Conservation (phyloP, 2,888 invertebrate genomes). For the Nomada lathburiana region DNA sequence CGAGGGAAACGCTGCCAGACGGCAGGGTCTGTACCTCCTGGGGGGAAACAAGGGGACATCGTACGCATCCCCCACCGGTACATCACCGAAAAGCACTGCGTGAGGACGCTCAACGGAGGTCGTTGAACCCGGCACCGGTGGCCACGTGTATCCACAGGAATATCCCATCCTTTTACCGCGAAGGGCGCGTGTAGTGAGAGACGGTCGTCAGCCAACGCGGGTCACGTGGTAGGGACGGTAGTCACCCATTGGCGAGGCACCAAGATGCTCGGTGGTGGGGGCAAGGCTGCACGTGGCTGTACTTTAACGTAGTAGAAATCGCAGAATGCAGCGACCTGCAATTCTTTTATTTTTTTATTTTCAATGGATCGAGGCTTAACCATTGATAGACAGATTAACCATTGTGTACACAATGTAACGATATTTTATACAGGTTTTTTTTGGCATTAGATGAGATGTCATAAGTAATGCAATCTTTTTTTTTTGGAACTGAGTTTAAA, state of each 20-base stretch:
- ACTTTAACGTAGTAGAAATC: slow-evolving; percentile 9
- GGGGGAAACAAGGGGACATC: slow-evolving; percentile 56
- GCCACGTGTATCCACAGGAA: slow-evolving; percentile 65
- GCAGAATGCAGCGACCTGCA: slow-evolving; percentile 48
- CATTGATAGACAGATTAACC: no score
- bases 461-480: no score
- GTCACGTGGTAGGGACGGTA: slow-evolving; percentile 32
- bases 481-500: no score
- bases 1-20: slow-evolving; percentile 59
- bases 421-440: no score
- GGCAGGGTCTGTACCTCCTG: slow-evolving; percentile 49
- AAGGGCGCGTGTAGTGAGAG: slow-evolving; percentile 59
- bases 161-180: slow-evolving; percentile 58
- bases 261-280: slow-evolving; percentile 18
- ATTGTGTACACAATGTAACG: background rate
- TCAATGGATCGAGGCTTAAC: slow-evolving; percentile 2
- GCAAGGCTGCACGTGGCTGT: slow-evolving; percentile 55
- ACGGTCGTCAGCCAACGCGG: slow-evolving; percentile 34
- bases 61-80: slow-evolving; percentile 66
- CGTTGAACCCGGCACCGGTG: slow-evolving; percentile 61
- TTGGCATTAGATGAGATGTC: no score
- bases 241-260: slow-evolving; percentile 37
- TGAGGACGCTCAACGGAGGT: slow-evolving; percentile 61
- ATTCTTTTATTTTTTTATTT: slow-evolving; percentile 22
- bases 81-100: slow-evolving; percentile 64